A percentile compares a stretch with the other conserved stretches of the same genome.
Conservation (phyloP, 2,797 vertebrate species). For the Tenualosa thibaudeaui region DNA sequence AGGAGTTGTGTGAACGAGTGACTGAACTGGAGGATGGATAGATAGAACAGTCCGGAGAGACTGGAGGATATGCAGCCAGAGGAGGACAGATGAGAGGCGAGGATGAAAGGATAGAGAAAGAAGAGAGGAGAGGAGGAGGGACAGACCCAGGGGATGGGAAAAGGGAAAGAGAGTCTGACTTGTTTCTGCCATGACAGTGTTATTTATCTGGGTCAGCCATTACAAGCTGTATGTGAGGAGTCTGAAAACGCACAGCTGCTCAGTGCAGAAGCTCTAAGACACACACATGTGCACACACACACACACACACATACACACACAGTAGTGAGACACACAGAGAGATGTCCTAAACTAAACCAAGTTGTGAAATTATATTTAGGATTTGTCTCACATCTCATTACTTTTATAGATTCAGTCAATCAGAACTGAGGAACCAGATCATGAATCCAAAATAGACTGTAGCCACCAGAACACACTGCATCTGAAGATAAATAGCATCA, state of each 20-base stretch:
- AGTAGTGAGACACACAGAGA: conserved; percentile 9
- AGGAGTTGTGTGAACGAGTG: not conserved
- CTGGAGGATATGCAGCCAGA: not conserved
- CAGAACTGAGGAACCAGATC: not conserved
- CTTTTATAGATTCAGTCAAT: conserved; percentile 17
- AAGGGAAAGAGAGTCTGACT: not conserved
- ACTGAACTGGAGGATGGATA: not conserved
- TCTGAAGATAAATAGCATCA: not conserved
- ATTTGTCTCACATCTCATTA: not conserved
- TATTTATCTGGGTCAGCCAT: conserved; percentile 55
- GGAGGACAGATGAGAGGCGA: not conserved
- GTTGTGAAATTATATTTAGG: not conserved
- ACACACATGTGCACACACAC: conserved; percentile 8
- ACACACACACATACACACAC: not conserved
- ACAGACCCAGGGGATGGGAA: conserved; percentile 34
- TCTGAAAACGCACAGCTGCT: conserved; percentile 32
- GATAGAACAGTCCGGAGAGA: not conserved
- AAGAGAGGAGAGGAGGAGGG: conserved; percentile 38
- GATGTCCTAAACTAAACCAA: not conserved
- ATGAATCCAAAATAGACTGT: not conserved
- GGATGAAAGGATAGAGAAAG: conserved; percentile 7
- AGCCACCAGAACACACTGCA: not conserved
- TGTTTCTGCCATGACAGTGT: conserved; percentile 43
- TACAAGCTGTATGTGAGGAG: conserved; percentile 43
- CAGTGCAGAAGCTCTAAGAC: not conserved